Evolutionary conservation across 64 coral and sea anemone genomes (phyloP), one percentile per base, ranked within the genome.

Genomic region (Dendrophyllia cribrosa): DNA sequence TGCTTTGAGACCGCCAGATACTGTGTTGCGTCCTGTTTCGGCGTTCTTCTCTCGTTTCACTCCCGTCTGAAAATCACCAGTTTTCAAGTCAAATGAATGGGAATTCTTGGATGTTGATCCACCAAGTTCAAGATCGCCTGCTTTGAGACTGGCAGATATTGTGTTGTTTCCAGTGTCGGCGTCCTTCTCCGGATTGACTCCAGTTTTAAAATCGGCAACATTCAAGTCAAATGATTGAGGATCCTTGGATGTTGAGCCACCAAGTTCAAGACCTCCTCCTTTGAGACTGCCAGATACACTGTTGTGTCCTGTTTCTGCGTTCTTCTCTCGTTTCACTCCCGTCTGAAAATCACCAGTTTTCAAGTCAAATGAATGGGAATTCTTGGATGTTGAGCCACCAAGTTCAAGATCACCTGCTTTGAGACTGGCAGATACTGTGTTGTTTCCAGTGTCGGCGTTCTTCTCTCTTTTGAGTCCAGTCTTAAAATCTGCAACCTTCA

Each of bases 381-480:
- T 14, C 13, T 50, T 78, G 0, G 76, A 78, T 46, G 76, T 53
- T 58, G 76, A 78, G 15, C 25, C 76, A 50, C 3, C 48, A 21
- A 78, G 16, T 51, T 78, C 22, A 58, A 78, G 0, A 53, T 78
- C 76, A 20, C 14, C 76, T 43, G 50, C 76, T 48, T 78, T 14
- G 19, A 78, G 4, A 17, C 16, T 78, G 49, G 12, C 76, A 19
- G 3, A 50, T 51, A 22, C 15, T 3, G 48, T 53, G 1, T 13
- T 22, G 9, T 78, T 22, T 14, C 76, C 76, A 14, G 76, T 78
- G 1, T n/a, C 13, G 22, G 15, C 15, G 61, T 84, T 47, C 20
- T 9, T 79, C 49, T 89, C 74, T 89, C 51, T 20, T n/a, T 62
- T 66, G 3, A 89, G 4, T 77, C 3, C 62, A 89, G 87, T 89